Evolutionary conservation across 2,113 vertebrate genomes (phyloP), one percentile per base, ranked within the genome.

Genomic region (Tauraco erythrolophus): DNA sequence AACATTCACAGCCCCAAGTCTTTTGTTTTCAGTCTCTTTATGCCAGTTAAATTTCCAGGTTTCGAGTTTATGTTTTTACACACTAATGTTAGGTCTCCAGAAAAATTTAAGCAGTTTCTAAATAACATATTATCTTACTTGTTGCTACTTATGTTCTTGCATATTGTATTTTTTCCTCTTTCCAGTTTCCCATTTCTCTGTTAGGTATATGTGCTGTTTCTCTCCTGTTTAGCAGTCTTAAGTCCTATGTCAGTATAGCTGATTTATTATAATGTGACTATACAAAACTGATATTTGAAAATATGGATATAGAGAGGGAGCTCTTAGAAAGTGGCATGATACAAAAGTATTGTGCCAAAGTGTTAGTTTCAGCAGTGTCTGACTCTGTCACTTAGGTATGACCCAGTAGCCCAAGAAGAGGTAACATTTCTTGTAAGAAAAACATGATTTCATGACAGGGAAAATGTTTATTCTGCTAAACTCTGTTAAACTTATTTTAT

Each of bases 401-500:
- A 88, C 56, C 10, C 27, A 43, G 71, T 3, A 91, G 33, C 48
- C 39, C 78, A 81, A 70, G 3, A 6, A 70, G 72, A 94, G 56
- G 74, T 39, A 97, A 69, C 22, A 51, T 81, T 94, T 95, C 65
- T 75, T 84, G 22, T 53, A 95, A 95, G 68, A 79, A 89, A 94
- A 88, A 23, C 33, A 51, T 35, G 31, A 64, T 70, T 88, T 79
- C 14, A 11, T 94, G 82, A 60, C 79, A 88, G 60, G 41, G 14
- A 87, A 90, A 92, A 91, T 60, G 56, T 80, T 94, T 90, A 51
- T 60, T 62, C 79, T 95, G 64, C 43, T 94, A 18, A 87, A 84
- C 18, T 88, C 74, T 65, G 41, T 69, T 39, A 91, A 72, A 78
- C 33, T 96, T 23, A 22, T 92, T 78, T 41, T 88, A 22, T 65